Evolutionary conservation across 2,888 invertebrate species (phyloP), one percentile per base, ranked within the genome.

Genomic region (Pomacea canaliculata): DNA sequence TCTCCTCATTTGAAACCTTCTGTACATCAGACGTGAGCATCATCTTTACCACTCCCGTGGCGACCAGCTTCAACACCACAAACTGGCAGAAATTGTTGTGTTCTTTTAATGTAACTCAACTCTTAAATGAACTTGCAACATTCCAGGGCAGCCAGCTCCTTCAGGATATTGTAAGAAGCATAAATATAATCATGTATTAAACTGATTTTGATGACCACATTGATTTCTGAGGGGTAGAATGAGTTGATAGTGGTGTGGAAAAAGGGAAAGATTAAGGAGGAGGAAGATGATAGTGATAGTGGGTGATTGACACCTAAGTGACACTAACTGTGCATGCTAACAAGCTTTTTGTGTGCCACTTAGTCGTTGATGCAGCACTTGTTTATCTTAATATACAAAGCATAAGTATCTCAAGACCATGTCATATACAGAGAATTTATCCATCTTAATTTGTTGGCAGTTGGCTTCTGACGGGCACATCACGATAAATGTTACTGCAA

Each of bases 61-160:
- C 65, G 13, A 70, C 79, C 18, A 74, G 70, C 48, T 82, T 82
- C 60, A 76, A 80, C 73, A 63, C 79, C 3, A 77, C 66, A 46
- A 60, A 62, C 13, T 84, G 82, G 78, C 72, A 79, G 48, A 62
- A 51, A n/a, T 68, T 67, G 16, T 66, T 83, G 5, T 84, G 84
- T 70, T 46, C 66, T 59, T 73, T 83, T 18, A 82, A 83, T 73
- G 66, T 80, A 12, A 82, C 82, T 7, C 56, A 48, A 27, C 67
- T 83, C 59, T 69, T 79, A 63, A 48, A 68, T 5, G 82, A 82
- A 65, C 76, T 78, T 62, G 71, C 73, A 4, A 62, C 71, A 23
- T 80, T 73, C 66, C 65, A 71, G 37, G 78, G 76, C 16, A n/a
- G 56, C 8, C 70, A 76, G 66, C 51, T 75, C 16, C 67, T 79